These are phyloP conservation scores for Saccopteryx bilineata DNA, from an alignment of 2,113 vertebrate genomes.

Conservation along the genomic window DNA sequence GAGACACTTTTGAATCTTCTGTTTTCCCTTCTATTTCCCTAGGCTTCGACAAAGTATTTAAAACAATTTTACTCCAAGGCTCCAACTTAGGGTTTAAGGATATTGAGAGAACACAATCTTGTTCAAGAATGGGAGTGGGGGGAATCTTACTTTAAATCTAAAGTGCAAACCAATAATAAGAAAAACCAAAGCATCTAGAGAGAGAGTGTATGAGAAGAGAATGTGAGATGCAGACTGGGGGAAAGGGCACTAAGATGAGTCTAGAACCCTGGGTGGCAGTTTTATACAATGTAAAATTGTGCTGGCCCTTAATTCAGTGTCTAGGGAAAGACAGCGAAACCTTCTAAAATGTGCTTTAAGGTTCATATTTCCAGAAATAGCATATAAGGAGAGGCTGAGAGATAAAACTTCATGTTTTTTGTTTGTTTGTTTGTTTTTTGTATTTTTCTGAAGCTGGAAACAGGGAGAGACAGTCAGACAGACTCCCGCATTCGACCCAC, in stretches of 20 bases:
- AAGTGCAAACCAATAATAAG: slow-evolving; percentile 29
- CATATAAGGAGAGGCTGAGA: not conserved
- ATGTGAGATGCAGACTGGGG: not conserved
- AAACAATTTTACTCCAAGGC: slow-evolving; percentile 40
- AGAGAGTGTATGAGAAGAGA: not conserved
- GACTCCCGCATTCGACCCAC: too few species aligned
- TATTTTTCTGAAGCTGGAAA: too few species aligned
- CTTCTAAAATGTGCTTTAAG: slow-evolving; percentile 4
- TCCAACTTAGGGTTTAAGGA: slow-evolving; percentile 4
- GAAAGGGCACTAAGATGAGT: not conserved
- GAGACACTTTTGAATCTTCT: not conserved
- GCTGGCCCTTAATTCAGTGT: not conserved
- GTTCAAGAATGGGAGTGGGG: not conserved
- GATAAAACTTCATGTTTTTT: not conserved
- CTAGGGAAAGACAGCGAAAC: slow-evolving; percentile 14
- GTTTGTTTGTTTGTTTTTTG: too few species aligned
- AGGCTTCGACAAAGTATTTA: slow-evolving; percentile 51
- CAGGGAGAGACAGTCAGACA: too few species aligned
- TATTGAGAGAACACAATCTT: slow-evolving; percentile 43
- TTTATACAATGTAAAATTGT: slow-evolving; percentile 47
- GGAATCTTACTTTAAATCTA: not conserved
- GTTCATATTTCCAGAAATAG: slow-evolving; percentile 5
- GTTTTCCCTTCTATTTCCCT: not conserved
- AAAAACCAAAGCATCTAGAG: not conserved
- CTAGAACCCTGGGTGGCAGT: not conserved